These are phyloP conservation scores for Mesochorus sp. DNA, from an alignment of 2,888 invertebrate genomes.

Conservation along the genomic window DNA sequence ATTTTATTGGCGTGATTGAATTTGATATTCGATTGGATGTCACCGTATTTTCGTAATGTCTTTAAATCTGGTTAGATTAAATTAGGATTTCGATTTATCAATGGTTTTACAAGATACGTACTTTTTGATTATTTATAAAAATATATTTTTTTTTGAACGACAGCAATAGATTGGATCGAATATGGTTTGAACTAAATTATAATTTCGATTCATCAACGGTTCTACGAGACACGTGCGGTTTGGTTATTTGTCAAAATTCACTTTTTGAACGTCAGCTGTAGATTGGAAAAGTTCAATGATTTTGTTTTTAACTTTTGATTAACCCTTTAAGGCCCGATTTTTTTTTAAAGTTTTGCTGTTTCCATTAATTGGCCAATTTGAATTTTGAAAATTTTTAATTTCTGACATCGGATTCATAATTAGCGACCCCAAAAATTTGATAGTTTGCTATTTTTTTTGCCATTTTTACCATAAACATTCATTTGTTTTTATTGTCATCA, in stretches of 20 bases:
- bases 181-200: neutral
- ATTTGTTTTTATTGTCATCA: no score
- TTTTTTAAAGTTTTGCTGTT: no score
- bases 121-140: slow-evolving; percentile 2
- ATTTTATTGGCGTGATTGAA: neutral
- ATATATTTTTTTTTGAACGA: slow-evolving; percentile 34
- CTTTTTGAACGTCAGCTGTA: slow-evolving; percentile 48
- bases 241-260: slow-evolving; percentile 12
- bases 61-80: neutral
- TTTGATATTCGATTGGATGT: slow-evolving; percentile 6
- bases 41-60: neutral
- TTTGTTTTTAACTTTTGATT: no score
- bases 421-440: no score
- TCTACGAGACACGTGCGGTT: slow-evolving; percentile 7
- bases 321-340: no score
- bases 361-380: no score
- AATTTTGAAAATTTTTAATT: neutral
- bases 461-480: no score
- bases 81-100: neutral
- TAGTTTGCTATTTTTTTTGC: no score
- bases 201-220: slow-evolving; percentile 4
- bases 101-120: slow-evolving; percentile 8
- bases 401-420: neutral
- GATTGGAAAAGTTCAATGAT: slow-evolving; percentile 45
- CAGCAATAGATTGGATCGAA: slow-evolving; percentile 19